Evolutionary conservation across 2,113 vertebrate genomes (phyloP), one percentile per base, ranked within the genome.

Genomic region (Buteo buteo): DNA sequence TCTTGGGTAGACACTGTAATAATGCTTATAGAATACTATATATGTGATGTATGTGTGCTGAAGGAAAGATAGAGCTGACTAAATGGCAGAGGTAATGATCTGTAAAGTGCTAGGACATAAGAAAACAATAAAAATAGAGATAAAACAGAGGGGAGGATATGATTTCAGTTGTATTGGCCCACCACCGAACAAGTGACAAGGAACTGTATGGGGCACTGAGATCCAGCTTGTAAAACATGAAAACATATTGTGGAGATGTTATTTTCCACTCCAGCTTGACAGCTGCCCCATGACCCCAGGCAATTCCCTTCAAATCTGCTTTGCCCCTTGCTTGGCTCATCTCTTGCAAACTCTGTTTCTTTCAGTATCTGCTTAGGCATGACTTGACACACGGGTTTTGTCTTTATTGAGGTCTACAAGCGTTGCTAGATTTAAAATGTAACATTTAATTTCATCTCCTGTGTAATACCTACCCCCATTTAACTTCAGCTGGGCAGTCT

Each of bases 351-450:
- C 14, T 1, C 72, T 40, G 6, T n/a, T 81, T 69, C 57, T 59
- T 36, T 34, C 58, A 32, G 28, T 3, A 13, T 28, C 0, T n/a
- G 47, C 54, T 67, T 31, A 28, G 83, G 13, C 2, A 2, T 13
- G 65, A 40, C 50, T 38, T 32, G 59, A 13, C 11, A 3, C 8
- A 3, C 3, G 32, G 31, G 5, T 1, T 42, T 72, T 61, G 59
- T 66, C 88, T 66, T 26, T 65, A 11, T 2, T 11, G 45, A 82
- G 71, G 45, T 42, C 32, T 38, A 16, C 10, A 12, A 61, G 28
- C 0, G 0, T 13, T 38, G n/a, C 32, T 26, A 40, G 40, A 54
- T 44, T 31, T 26, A 65, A 71, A 85, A 22, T 2, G 0, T 16
- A 49, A 44, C 8, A 10, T 34, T 31, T 59, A 29, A 13, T 44